Evolutionary conservation across 2,113 vertebrate genomes (phyloP).

Genomic region (Clupea harengus): DNA sequence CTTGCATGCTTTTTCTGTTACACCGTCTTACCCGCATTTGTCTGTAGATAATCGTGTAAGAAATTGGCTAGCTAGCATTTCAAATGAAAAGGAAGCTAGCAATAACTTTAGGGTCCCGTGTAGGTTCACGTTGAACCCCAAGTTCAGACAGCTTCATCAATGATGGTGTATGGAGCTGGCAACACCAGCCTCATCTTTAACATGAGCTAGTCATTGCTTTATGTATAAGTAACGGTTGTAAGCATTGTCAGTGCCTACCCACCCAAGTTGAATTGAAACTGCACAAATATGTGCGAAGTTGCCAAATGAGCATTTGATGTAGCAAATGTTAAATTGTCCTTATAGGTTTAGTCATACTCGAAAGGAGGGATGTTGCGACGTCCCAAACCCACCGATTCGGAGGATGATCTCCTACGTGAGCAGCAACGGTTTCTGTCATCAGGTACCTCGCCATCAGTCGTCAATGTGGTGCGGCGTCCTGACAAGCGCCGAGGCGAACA

Average conservation of each 20-base stretch:
- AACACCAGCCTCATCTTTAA: background rate
- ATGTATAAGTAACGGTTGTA: no score
- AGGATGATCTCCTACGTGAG: slow-evolving; percentile 86
- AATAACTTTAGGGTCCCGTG: background rate
- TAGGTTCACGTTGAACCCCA: background rate
- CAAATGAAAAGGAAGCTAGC: background rate
- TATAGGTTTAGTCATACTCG: background rate
- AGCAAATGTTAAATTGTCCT: background rate
- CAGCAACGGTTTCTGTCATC: slow-evolving; percentile 84
- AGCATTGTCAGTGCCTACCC: no score
- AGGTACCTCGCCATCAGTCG: slow-evolving; percentile 70
- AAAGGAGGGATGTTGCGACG: slow-evolving; percentile 79
- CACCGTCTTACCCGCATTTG: background rate
- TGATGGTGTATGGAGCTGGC: background rate
- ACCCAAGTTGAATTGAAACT: background rate
- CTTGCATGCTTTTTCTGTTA: background rate
- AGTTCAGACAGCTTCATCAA: background rate
- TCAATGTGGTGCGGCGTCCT: slow-evolving; percentile 79
- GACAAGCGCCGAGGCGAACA: slow-evolving; percentile 78
- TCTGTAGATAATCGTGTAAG: background rate
- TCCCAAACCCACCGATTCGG: slow-evolving; percentile 87
- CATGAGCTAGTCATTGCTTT: background rate
- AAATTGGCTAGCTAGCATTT: background rate
- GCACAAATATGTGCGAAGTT: background rate
- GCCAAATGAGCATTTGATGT: background rate